Base-by-base conservation (phyloP, 92 coral and sea anemone species). In the Epizoanthus ramosus region DNA sequence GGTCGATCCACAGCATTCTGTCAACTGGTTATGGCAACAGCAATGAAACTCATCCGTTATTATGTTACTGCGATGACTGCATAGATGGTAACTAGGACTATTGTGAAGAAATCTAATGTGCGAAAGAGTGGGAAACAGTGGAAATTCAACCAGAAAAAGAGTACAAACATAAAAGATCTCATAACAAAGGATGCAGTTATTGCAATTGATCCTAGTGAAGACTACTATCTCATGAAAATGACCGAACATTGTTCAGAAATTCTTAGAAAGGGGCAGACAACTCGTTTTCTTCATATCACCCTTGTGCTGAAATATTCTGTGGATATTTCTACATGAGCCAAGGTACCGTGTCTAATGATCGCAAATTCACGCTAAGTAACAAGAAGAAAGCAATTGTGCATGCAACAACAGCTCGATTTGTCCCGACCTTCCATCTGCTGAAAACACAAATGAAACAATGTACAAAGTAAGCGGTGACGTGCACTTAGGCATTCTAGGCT, bases 391-490 rank as follows among this genome's bases (percentile, higher is more conserved):
- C 84, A 9, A 19, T 80, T 0, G 84, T 80, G 43, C 64, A 61
- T 22, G 73, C 84, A 21, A 35, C 61, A 41, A 80, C 84, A 12
- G 84, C 84, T 10, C 63, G 6, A 12, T 80, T 1, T 80, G 84
- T 45, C 43, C 84, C 57, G 61, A 80, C n/a, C n/a, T n/a, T n/a
- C n/a, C n/a, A n/a, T n/a, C n/a, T n/a, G n/a, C n/a, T n/a, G n/a
- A n/a, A 58, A 58, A 13, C 22, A 58, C 63, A 5, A 58, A 58
- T 13, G 63, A 58, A 6, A 58, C 16, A 58, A 4, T 13, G n/a
- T 58, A 17, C 22, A 58, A 58, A 8, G 17, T 58, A 7, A 58
- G 4, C 8, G 19, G 6, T 13, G 63, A 58, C 21, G 16, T 58
- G 63, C 63, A 58, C 22, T 6, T 58, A 58, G 63, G 18, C 18